phyloP scores from a whole-genome alignment of 2,888 invertebrate genomes.

The Spicauda simplicius region DNA sequence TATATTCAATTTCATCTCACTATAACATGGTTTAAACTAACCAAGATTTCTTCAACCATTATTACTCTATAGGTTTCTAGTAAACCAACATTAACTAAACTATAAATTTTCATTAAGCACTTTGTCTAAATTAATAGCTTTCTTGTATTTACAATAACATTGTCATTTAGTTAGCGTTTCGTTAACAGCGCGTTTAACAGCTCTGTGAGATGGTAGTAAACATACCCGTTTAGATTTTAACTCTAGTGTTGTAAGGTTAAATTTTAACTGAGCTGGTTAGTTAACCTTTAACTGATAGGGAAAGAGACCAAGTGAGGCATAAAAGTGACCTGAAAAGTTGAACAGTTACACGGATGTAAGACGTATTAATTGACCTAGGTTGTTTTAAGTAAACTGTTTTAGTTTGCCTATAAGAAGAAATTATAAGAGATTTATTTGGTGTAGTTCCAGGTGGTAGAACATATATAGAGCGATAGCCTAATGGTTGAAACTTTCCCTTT shows the following conservation, averaged over 20 bases:
- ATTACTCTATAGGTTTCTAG: background rate
- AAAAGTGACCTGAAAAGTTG: slow-evolving; percentile 41
- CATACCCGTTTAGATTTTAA: slow-evolving; percentile 16
- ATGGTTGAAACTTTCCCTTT: no score
- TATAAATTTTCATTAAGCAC: slow-evolving; percentile 7
- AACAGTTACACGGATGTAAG: slow-evolving; percentile 38
- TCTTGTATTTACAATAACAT: slow-evolving; percentile 6
- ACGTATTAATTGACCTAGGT: slow-evolving; percentile 21
- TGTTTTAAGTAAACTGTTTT: no score
- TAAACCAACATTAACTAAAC: background rate
- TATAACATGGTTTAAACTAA: no score
- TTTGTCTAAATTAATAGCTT: slow-evolving; percentile 1
- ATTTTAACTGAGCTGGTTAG: slow-evolving; percentile 5
- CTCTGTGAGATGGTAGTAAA: slow-evolving; percentile 37
- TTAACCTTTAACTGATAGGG: slow-evolving; percentile 16
- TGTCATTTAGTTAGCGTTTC: slow-evolving; percentile 39
- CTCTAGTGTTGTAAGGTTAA: slow-evolving; percentile 21
- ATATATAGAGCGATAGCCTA: no score
- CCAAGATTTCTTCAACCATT: background rate
- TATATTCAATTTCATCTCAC: no score
- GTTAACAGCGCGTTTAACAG: slow-evolving; percentile 46
- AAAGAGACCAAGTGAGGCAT: slow-evolving; percentile 30
- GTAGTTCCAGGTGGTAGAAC: no score
- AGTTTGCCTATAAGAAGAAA: no score
- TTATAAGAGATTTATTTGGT: no score